Percentiles rank a stretch among this genome's conserved stretches.
Evolutionary conservation across 2,888 invertebrate genomes (phyloP).

Genomic region (Galerucella nymphaeae): DNA sequence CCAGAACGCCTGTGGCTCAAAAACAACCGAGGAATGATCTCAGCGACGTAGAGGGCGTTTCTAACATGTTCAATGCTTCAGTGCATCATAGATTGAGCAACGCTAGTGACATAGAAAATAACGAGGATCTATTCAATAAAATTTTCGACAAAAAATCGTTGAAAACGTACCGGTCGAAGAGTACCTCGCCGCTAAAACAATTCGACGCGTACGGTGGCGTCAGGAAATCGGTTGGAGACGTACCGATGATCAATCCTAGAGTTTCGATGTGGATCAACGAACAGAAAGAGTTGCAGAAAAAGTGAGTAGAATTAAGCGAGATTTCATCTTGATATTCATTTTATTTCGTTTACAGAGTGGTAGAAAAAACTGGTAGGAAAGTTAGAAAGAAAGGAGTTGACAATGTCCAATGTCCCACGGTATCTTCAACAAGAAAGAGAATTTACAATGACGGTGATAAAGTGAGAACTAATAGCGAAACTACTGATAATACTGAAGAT

Average conservation of each 20-base stretch:
- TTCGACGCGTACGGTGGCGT: slow-evolving; percentile 23
- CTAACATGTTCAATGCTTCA: slow-evolving; percentile 48
- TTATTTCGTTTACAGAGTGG: neutral
- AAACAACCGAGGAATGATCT: slow-evolving; percentile 46
- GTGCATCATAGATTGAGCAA: slow-evolving; percentile 39
- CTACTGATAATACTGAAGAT: neutral
- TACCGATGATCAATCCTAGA: slow-evolving; percentile 44
- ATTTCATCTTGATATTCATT: neutral
- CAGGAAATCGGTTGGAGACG: slow-evolving; percentile 44
- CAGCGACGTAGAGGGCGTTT: slow-evolving; percentile 51
- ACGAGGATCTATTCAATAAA: slow-evolving; percentile 47
- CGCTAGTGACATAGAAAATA: slow-evolving; percentile 47
- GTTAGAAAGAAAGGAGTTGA: neutral
- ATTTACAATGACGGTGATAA: neutral
- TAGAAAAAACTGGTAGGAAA: neutral
- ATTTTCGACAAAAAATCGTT: slow-evolving; percentile 43
- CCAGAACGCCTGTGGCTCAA: slow-evolving; percentile 19
- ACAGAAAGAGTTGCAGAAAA: slow-evolving; percentile 35
- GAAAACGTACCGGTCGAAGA: slow-evolving; percentile 45
- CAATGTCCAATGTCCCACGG: neutral
- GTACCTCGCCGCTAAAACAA: slow-evolving; percentile 38
- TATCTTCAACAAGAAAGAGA: slow-evolving; percentile 2
- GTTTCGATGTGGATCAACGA: slow-evolving; percentile 49
- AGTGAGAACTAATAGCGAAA: neutral
- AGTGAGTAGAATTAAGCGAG: slow-evolving; percentile 3